Evolutionary conservation across 2,797 vertebrate species (phyloP), one percentile per base, ranked within the genome.

Genomic region (Acipenser transmontanus): DNA sequence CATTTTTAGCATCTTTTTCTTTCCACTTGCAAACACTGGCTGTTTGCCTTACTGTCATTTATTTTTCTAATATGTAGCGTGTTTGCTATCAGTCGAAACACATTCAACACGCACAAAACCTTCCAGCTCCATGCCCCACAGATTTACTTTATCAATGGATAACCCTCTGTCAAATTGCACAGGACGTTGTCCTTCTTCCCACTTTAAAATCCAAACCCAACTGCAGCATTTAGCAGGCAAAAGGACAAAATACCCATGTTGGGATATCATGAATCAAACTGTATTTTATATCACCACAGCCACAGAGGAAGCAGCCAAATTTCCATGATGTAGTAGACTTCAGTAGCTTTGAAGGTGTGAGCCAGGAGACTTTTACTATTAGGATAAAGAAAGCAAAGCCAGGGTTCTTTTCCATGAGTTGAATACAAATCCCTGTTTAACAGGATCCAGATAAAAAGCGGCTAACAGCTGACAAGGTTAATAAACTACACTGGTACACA

Each of bases 241-340:
- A 50, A n/a, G 13, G 56, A 59, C 65, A 70, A 47, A 62, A 9
- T 13, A 8, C 8, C 51, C 8, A 54, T 20, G n/a, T 14, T 8
- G 51, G 50, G 67, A 56, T 17, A 61, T 9, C 66, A 80, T 75
- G 73, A 86, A 77, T 72, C 72, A 84, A 85, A 81, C 78, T 79
- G 34, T 77, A 75, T 79, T 84, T 80, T 81, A 87, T 70, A 77
- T 78, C 68, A 78, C 73, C 64, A 71, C 50, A 70, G 76, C 75
- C 72, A 59, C 59, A 78, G 78, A 79, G 49, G 69, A n/a, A n/a
- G 73, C 70, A 73, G 86, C 92, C 93, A 95, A 91, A 88, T 95
- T 96, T 97, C 93, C 94, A 96, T 94, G 92, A 98, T 95, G 93
- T 86, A 90, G 82, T 85, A 69, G 76, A 82, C 77, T 87, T 78